Evolutionary conservation across 2,113 vertebrate genomes (phyloP).

Genomic region (Myocastor coypus): DNA sequence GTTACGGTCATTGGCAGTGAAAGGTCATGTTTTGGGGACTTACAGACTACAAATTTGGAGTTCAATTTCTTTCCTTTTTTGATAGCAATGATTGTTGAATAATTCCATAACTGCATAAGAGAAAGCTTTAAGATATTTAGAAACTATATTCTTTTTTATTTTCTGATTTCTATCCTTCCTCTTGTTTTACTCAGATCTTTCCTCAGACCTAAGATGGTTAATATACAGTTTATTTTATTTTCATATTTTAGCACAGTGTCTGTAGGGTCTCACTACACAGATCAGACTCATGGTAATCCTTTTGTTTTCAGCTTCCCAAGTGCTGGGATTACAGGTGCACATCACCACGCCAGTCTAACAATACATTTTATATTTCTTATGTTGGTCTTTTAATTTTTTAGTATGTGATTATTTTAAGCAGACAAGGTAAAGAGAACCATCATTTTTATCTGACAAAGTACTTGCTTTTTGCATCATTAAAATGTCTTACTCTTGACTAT

Average conservation of each 20-base stretch:
- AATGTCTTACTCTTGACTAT: neutral
- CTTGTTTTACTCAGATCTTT: neutral
- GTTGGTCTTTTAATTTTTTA: neutral
- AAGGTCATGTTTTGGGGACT: neutral
- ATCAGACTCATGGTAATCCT: too few relatives aligned
- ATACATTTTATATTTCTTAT: neutral
- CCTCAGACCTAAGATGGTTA: neutral
- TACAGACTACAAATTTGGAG: neutral
- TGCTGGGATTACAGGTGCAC: too few relatives aligned
- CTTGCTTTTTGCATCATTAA: neutral
- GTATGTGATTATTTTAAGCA: neutral
- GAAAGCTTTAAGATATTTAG: neutral
- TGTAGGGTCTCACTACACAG: too few relatives aligned
- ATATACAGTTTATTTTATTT: too few relatives aligned
- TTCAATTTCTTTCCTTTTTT: neutral
- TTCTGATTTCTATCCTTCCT: neutral
- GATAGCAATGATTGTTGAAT: neutral
- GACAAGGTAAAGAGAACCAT: constrained; percentile 10
- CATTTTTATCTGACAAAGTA: constrained; percentile 4
- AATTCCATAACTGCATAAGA: neutral
- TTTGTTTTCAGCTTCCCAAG: too few relatives aligned
- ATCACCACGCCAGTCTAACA: too few relatives aligned
- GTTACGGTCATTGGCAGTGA: neutral
- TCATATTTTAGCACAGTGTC: too few relatives aligned
- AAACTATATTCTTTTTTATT: neutral